phyloP scores from a whole-genome alignment of 2,888 invertebrate genomes.

The Ennomos erosarius region DNA sequence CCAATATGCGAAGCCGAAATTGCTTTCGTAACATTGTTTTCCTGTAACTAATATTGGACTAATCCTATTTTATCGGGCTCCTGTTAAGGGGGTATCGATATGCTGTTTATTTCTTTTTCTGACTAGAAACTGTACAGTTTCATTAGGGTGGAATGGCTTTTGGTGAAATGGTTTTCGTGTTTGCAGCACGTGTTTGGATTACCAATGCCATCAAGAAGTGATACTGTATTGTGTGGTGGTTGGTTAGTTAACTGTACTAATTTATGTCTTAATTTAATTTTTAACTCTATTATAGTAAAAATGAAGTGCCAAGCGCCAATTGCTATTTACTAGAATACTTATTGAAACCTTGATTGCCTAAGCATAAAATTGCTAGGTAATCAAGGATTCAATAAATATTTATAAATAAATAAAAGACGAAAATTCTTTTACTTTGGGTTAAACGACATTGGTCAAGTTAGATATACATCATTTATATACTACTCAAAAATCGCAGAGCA shows the following conservation, averaged over 20 bases:
- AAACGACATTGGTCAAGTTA: no score
- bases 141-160: slow-evolving; percentile 33
- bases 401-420: no score
- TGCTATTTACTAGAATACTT: no score
- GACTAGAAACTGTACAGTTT: slow-evolving; percentile 39
- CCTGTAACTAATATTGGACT: slow-evolving; percentile 76
- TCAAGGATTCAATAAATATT: no score
- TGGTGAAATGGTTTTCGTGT: slow-evolving; percentile 27
- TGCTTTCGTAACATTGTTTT: slow-evolving; percentile 82
- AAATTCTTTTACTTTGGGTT: no score
- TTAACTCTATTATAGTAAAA: no score
- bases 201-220: slow-evolving; percentile 18
- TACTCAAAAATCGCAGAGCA: no score
- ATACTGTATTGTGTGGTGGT: not conserved
- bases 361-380: not conserved
- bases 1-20: slow-evolving; percentile 83
- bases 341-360: no score
- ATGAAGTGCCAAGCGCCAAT: no score
- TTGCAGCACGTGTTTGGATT: slow-evolving; percentile 22
- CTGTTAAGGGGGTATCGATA: slow-evolving; percentile 53
- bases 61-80: slow-evolving; percentile 72
- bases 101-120: slow-evolving; percentile 50
- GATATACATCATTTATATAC: no score
- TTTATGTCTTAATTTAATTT: no score
- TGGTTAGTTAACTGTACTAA: no score